phyloP scores from a whole-genome alignment of 2,113 vertebrate genomes.

The Colinus virginianus region DNA sequence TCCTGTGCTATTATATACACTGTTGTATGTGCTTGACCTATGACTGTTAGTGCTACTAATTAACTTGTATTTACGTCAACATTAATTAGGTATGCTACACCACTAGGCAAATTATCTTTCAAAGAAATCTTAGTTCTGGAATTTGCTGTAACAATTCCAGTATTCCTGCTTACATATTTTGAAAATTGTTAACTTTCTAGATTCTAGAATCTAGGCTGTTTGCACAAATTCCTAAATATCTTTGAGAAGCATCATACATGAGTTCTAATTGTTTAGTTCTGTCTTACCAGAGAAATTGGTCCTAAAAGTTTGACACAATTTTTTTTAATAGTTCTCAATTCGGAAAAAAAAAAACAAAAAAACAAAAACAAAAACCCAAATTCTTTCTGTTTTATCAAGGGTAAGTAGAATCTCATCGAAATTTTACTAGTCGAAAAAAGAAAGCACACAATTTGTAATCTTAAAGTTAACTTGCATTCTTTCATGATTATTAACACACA shows the following conservation, averaged over 20 bases:
- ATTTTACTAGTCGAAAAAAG: neutral
- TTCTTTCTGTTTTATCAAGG: neutral
- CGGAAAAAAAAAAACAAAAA: accelerated
- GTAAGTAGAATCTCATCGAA: neutral
- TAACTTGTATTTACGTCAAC: neutral
- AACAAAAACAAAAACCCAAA: accelerated
- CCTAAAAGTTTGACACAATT: neutral
- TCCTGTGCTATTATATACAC: neutral
- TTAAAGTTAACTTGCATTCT: neutral
- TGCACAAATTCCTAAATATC: neutral
- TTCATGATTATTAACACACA: neutral
- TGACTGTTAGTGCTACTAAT: neutral
- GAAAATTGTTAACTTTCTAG: neutral
- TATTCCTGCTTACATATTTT: neutral
- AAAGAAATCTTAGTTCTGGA: neutral
- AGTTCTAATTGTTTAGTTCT: neutral
- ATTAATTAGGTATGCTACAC: neutral
- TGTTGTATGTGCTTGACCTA: neutral
- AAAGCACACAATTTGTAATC: neutral
- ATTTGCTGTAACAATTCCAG: neutral
- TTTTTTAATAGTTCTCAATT: neutral
- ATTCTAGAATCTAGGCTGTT: neutral
- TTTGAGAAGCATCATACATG: neutral
- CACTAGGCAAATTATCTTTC: neutral
- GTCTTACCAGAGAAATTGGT: neutral